These are phyloP conservation scores for Capitulum mitella DNA, from an alignment of 2,888 invertebrate species.

Conservation along the genomic window DNA sequence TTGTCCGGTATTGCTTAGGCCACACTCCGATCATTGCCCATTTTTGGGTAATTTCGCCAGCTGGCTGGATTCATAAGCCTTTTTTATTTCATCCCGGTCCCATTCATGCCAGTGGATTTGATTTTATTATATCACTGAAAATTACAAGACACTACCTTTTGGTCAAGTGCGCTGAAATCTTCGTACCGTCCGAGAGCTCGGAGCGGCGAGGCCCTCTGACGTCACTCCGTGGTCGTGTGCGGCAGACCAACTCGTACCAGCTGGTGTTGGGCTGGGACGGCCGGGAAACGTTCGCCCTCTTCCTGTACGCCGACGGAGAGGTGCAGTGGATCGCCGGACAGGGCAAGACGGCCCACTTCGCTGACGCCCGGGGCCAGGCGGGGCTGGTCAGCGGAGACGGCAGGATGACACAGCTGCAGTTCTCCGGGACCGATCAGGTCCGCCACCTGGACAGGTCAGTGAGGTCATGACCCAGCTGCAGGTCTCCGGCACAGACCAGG, in stretches of 20 bases:
- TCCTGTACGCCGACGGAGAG: slow-evolving; percentile 77
- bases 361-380: slow-evolving; percentile 87
- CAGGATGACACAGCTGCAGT: slow-evolving; percentile 63
- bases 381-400: slow-evolving; percentile 83
- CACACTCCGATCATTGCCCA: no score
- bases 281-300: slow-evolving; percentile 70
- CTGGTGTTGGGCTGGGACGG: slow-evolving; percentile 65
- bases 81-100: no score
- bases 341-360: slow-evolving; percentile 61
- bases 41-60: no score
- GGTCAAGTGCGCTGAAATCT: no score
- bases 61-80: no score
- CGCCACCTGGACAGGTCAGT: slow-evolving; percentile 66
- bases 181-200: neutral
- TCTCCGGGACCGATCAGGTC: slow-evolving; percentile 86
- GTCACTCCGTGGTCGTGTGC: slow-evolving; percentile 9
- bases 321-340: slow-evolving; percentile 88
- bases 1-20: no score
- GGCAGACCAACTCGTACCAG: slow-evolving; percentile 78
- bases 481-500: neutral
- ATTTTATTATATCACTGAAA: no score
- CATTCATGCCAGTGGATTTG: no score
- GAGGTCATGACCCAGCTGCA: neutral
- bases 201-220: neutral
- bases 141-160: no score